Conservation (phyloP, 2,113 vertebrate genomes). For the Vulpes lagopus region DNA sequence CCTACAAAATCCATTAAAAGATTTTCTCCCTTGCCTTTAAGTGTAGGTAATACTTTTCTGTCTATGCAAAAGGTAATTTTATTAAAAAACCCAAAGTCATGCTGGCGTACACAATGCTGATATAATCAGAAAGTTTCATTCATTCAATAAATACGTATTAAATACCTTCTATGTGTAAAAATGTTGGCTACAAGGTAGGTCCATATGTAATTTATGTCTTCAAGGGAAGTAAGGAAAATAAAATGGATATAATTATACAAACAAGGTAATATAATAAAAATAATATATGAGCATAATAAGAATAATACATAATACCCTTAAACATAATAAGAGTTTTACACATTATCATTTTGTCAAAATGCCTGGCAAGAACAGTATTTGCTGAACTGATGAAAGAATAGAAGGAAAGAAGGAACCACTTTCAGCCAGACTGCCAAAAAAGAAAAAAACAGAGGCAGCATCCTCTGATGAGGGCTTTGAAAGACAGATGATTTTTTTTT, state of each 20-base stretch:
- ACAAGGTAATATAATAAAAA: neutral
- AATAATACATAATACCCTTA: neutral
- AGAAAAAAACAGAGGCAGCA: neutral
- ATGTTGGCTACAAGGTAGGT: neutral
- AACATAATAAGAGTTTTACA: neutral
- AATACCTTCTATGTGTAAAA: neutral
- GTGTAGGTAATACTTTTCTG: conserved; percentile 17
- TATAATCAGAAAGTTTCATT: conserved; percentile 17
- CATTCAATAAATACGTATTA: neutral
- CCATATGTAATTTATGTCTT: neutral
- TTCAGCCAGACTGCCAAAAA: neutral
- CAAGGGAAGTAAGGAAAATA: neutral
- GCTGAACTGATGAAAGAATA: neutral
- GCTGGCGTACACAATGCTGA: neutral
- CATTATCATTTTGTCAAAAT: neutral
- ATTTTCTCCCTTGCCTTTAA: neutral
- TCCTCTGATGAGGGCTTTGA: neutral
- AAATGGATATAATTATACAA: neutral
- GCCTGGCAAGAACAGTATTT: neutral
- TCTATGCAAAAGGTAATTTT: conserved; percentile 16
- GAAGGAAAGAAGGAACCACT: neutral
- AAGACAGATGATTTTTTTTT: neutral
- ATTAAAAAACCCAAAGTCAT: neutral
- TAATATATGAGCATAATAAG: neutral
- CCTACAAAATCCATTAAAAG: conserved; percentile 17